phyloP scores from a whole-genome alignment of 1,140 invertebrate species.

The Whitmania pigra region DNA sequence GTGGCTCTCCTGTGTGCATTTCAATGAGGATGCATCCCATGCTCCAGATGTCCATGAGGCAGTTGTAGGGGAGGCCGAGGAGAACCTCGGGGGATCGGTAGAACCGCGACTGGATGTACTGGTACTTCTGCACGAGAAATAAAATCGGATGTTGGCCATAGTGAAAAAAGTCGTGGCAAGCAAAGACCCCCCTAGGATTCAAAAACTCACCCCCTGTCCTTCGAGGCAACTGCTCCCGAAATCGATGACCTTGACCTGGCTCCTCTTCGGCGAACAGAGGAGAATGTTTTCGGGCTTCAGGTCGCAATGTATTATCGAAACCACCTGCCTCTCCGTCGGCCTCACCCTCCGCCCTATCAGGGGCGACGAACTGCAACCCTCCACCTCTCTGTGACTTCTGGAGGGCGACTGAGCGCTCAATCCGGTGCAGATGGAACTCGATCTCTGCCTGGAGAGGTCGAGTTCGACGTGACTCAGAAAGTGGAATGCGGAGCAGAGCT shows the following conservation, averaged over 20 bases:
- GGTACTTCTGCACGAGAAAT: slow-evolving; percentile 77
- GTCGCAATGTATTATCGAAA: slow-evolving; percentile 77
- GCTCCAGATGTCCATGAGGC: slow-evolving; percentile 50
- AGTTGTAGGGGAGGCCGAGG: slow-evolving; percentile 45
- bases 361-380: too few species aligned
- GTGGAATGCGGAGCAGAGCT: slow-evolving; percentile 86
- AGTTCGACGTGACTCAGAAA: slow-evolving; percentile 96
- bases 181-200: too few species aligned
- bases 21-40: slow-evolving; percentile 87
- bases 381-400: too few species aligned
- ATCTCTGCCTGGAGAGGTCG: slow-evolving; percentile 55
- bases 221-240: slow-evolving; percentile 45
- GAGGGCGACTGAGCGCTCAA: too few species aligned
- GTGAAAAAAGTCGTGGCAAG: too few species aligned
- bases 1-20: slow-evolving; percentile 98
- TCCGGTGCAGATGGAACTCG: too few species aligned
- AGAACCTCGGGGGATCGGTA: slow-evolving; percentile 65
- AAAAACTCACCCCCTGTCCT: slow-evolving; percentile 33
- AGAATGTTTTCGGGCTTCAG: slow-evolving; percentile 54
- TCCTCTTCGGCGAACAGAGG: slow-evolving; percentile 39
- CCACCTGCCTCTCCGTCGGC: too few species aligned
- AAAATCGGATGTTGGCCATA: background rate
- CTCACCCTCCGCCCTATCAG: too few species aligned
- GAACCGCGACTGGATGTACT: slow-evolving; percentile 99
- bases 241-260: slow-evolving; percentile 43